Conservation (phyloP, 2,888 invertebrate species). For the Pristionchus exspectatus region DNA sequence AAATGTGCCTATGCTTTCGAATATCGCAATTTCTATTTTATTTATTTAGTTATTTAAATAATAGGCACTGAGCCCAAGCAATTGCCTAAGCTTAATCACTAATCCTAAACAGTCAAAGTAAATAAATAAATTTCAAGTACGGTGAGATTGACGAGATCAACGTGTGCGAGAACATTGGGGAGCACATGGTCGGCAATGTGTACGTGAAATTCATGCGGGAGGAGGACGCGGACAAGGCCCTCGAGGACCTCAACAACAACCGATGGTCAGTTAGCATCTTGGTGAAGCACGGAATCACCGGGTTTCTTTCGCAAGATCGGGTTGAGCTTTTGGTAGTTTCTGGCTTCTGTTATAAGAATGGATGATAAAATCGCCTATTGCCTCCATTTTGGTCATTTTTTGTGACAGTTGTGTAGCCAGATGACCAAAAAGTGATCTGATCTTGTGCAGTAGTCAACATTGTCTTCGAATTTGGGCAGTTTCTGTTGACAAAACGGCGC, state of each 20-base stretch:
- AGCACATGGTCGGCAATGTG: conserved; percentile 93
- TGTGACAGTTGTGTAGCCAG: too few species aligned
- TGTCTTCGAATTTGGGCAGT: not conserved
- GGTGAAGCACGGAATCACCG: not conserved
- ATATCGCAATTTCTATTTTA: not conserved
- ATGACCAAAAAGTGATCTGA: too few species aligned
- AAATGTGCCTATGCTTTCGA: not conserved
- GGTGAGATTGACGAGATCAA: conserved; percentile 99
- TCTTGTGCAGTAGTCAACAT: too few species aligned
- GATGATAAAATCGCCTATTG: too few species aligned
- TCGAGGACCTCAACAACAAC: conserved; percentile 89
- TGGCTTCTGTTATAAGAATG: too few species aligned
- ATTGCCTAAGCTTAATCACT: too few species aligned
- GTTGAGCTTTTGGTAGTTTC: not conserved
- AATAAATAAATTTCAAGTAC: conserved; percentile 82
- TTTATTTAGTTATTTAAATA: too few species aligned
- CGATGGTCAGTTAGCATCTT: conserved; percentile 62
- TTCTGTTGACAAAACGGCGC: not conserved
- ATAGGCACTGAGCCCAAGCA: too few species aligned
- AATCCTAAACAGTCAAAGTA: too few species aligned
- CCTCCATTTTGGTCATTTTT: too few species aligned
- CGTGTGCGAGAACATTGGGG: conserved; percentile 94
- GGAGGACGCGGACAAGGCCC: conserved; percentile 98
- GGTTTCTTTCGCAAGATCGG: not conserved
- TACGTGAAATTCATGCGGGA: conserved; percentile 95